Evolutionary conservation across 2,888 invertebrate species (phyloP), one percentile per base, ranked within the genome.

Genomic region (Pharmacophagus antenor): DNA sequence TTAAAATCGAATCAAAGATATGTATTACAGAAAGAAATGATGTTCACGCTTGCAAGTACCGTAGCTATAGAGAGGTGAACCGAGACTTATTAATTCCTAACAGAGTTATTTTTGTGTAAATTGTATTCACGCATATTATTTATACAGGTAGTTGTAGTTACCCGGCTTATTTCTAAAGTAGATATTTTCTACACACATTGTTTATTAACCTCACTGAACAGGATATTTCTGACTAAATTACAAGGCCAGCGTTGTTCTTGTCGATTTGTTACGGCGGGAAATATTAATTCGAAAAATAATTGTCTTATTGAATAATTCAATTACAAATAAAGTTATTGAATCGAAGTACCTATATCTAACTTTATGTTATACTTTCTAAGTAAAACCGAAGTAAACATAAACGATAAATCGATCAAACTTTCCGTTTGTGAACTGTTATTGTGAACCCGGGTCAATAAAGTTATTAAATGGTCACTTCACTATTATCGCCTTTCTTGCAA

Each of bases 391-490:
- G 0, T 10, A 31, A 31, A 31, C 31, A 31, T 31, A 15, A n/a
- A n/a, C 3, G 31, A 31, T 31, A 31, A 31, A 31, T 12, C 10
- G 31, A 12, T 12, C 3, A 31, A 31, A 31, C 31, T 31, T 31
- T 31, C 31, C 31, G 31, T 31, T 31, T 42, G 20, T 54, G n/a
- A 46, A 18, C 5, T 56, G 23, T 56, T 56, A 20, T 56, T 50
- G 44, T 44, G 27, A 56, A 2, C 22, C 44, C 17, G 8, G 27
- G 51, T 51, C 41, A 49, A 48, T 37, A 7, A 48, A 22, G 31
- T 55, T 54, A 46, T 10, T 47, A 44, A 21, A n/a, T 12, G 10
- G 2, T 31, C 8, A 31, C 15, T 31, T 31, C 2, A 31, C 10
- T 31, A 31, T 31, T 18, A 50, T 17, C 20, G 31, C 31, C 51